These are phyloP conservation scores for Toxotes lorentzi DNA, from an alignment of 2,797 vertebrate species.

Conservation along the genomic window DNA sequence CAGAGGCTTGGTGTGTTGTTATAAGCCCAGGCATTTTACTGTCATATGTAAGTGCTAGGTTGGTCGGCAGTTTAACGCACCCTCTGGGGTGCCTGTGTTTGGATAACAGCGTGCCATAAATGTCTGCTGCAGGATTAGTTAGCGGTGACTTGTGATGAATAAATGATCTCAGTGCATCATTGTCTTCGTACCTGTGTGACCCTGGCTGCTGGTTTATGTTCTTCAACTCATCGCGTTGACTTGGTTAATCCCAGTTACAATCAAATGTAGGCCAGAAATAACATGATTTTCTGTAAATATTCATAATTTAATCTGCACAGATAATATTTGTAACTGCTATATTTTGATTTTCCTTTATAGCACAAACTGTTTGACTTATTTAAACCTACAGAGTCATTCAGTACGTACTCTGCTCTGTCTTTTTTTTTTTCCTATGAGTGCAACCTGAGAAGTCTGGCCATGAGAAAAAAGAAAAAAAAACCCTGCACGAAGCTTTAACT, in stretches of 20 bases:
- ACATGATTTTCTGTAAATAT: slow-evolving; percentile 16
- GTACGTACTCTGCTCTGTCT: not conserved
- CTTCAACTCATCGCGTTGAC: slow-evolving; percentile 25
- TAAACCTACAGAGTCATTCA: not conserved
- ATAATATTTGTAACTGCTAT: not conserved
- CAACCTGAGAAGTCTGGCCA: not conserved
- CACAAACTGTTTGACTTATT: not conserved
- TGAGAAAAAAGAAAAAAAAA: slow-evolving; percentile 7
- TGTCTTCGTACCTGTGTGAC: slow-evolving; percentile 25
- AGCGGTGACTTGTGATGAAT: slow-evolving; percentile 38
- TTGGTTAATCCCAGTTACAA: slow-evolving; percentile 16
- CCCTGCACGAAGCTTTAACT: slow-evolving; percentile 22
- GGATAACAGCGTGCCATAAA: slow-evolving; percentile 61
- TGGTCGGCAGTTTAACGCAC: slow-evolving; percentile 41
- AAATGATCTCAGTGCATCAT: slow-evolving; percentile 61
- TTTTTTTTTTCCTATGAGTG: not conserved
- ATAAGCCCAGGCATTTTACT: slow-evolving; percentile 37
- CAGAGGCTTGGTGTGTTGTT: slow-evolving; percentile 18
- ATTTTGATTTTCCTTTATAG: not conserved
- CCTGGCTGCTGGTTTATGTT: slow-evolving; percentile 19
- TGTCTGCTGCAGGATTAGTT: slow-evolving; percentile 66
- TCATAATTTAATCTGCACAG: not conserved
- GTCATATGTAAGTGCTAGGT: slow-evolving; percentile 46
- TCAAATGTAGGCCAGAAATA: slow-evolving; percentile 6
- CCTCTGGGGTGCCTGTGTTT: slow-evolving; percentile 64